Conservation (phyloP, 1,140 invertebrate genomes). For the Ostrea denselamellosa region DNA sequence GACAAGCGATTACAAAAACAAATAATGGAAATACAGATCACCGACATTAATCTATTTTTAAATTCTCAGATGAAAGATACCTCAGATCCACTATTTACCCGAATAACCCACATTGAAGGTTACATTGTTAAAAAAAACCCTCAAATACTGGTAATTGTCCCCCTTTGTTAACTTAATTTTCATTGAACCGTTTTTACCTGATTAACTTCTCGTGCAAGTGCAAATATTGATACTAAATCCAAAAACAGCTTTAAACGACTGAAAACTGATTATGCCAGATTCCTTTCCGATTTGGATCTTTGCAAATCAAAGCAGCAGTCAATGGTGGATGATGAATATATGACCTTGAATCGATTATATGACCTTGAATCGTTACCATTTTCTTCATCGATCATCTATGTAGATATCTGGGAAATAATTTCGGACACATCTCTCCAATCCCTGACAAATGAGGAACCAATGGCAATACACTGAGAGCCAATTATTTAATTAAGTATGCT, state of each 20-base stretch:
- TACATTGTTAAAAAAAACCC: background rate
- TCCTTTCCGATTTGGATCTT: background rate
- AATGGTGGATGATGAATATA: background rate
- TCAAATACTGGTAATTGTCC: background rate
- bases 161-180: background rate
- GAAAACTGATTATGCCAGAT: background rate
- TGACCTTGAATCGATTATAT: background rate
- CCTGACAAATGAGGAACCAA: background rate
- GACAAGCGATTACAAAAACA: background rate
- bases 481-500: background rate
- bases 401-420: background rate
- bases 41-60: background rate
- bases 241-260: background rate
- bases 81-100: background rate
- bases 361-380: background rate
- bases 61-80: background rate
- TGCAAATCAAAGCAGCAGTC: background rate
- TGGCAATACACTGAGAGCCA: background rate
- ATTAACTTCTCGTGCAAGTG: background rate
- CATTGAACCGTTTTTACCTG: background rate
- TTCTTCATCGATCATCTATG: background rate
- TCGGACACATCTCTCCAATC: conserved; percentile 1
- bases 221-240: background rate
- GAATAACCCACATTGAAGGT: background rate
- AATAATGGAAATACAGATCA: background rate